Evolutionary conservation across 2,888 invertebrate species (phyloP), one percentile per base, ranked within the genome.

Genomic region (Plebejus melissa): DNA sequence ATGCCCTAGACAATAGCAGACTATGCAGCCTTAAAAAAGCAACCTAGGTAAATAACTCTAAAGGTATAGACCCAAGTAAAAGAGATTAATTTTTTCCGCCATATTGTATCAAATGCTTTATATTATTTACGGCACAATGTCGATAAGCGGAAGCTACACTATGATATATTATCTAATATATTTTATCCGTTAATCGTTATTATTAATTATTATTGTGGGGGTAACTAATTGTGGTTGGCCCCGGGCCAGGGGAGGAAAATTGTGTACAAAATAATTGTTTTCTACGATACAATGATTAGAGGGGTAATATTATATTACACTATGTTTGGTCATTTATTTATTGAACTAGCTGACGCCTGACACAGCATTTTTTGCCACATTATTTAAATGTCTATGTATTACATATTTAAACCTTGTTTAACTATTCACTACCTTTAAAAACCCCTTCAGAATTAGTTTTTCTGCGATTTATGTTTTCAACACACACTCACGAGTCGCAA

Each of bases 151-250:
- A 60, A 58, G 54, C 54, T 54, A 16, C 54, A 1, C n/a, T 58
- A 22, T 58, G 6, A 60, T 60, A 60, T 60, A 60, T 60, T 4
- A 60, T 60, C 60, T 60, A 60, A 60, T 60, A 60, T 60, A 28
- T 60, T 60, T 60, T 60, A 60, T 60, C 60, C 22, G 11, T 11
- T 60, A 60, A 60, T 60, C 28, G 60, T 60, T 60, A 60, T 60
- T 60, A 60, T 60, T 60, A 60, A 60, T 60, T 22, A 22, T 22
- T 22, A 22, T 22, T 60, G 60, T 60, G 60, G 60, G 60, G 60
- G 22, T 9, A 60, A 28, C 28, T 60, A 60, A 60, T 60, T 11
- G 22, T 28, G 60, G 60, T 28, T 60, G 60, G 60, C 22, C 28
- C 6, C 22, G 60, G 9, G 60, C 60, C 60, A 60, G 60, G 60